Evolutionary conservation across 1,140 invertebrate genomes (phyloP).

Genomic region (Zaprionus kolodkinae): DNA sequence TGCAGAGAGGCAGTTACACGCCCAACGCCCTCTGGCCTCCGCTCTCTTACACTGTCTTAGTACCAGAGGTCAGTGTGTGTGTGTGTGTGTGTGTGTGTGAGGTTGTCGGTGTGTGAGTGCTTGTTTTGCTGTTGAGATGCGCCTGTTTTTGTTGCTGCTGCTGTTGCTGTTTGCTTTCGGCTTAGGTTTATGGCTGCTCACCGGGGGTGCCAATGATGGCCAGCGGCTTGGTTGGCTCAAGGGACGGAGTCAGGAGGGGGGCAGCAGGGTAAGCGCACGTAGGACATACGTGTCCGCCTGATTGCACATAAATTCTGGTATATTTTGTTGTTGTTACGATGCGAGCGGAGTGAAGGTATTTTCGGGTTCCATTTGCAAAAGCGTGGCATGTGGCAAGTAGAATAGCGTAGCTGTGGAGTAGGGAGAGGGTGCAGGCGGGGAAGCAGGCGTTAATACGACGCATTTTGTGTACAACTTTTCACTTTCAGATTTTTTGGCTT

Average conservation of each 20-base stretch:
- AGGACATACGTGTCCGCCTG: constrained; percentile 73
- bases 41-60: constrained; percentile 52
- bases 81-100: constrained; percentile 19
- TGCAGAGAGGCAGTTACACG: constrained; percentile 41
- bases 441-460: constrained; percentile 69
- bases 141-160: constrained; percentile 14
- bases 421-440: neutral
- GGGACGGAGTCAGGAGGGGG: neutral
- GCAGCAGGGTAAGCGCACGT: constrained; percentile 40
- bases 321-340: constrained; percentile 25
- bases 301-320: constrained; percentile 75
- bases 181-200: constrained; percentile 56
- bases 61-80: constrained; percentile 61
- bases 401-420: neutral
- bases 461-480: constrained; percentile 81
- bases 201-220: constrained; percentile 64
- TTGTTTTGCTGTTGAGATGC: constrained; percentile 44
- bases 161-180: constrained; percentile 40
- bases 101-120: constrained; percentile 2
- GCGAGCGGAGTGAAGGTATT: constrained; percentile 11
- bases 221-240: constrained; percentile 18
- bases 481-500: constrained; percentile 74
- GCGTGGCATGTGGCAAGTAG: neutral
- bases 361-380: constrained; percentile 43
- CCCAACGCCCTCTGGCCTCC: constrained; percentile 3